Base-by-base conservation (phyloP, 2,797 vertebrate genomes). In the Esox lucius region DNA sequence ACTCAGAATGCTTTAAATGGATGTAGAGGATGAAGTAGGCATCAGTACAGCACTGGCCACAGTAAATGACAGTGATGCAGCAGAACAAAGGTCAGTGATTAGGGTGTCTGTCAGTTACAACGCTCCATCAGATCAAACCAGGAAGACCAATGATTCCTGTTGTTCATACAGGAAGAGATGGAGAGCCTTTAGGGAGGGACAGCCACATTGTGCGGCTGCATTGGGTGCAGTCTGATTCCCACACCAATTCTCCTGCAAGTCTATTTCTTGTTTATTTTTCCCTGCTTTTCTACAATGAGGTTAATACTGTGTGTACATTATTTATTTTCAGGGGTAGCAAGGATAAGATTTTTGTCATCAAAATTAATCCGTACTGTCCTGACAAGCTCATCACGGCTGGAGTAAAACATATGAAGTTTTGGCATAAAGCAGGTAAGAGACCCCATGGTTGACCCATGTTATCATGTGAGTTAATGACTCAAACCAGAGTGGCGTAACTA, bases 361-460 rank as follows among this genome's bases (percentile, higher is more conserved):
- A 99, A 90, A 96, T 98, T 78, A 99, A 99, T 82, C 97, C 98
- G 7, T 97, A 95, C 82, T 93, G 97, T 87, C 95, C 98, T 80
- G 98, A 99, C 90, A 99, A 98, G 91, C 92, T 99, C 85, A 96
- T 99, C 90, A 98, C 97, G 16, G 97, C 96, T 84, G 98, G 98
- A 80, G 96, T 99, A 87, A 99, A 99, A 81, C 98, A 99, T 75
- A 95, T 98, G 92, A 98, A 96, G 88, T 99, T 99, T 90, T 99
- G 98, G 98, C 96, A 96, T 74, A 96, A 95, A 95, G 97, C 97
- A 87, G 98, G 98, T 99, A 94, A 85, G 88, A 73, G 70, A 24
- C 22, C 2, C 61, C 28, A 42, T 16, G 19, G n/a, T 19, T 11
- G 4, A 13, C 35, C 1, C 33, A 1, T 59, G 53, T 59, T 59